Percentiles rank a stretch among this genome's conserved stretches.
Evolutionary conservation across 2,797 vertebrate genomes (phyloP).

Genomic region (Pyrrhura leucotis): DNA sequence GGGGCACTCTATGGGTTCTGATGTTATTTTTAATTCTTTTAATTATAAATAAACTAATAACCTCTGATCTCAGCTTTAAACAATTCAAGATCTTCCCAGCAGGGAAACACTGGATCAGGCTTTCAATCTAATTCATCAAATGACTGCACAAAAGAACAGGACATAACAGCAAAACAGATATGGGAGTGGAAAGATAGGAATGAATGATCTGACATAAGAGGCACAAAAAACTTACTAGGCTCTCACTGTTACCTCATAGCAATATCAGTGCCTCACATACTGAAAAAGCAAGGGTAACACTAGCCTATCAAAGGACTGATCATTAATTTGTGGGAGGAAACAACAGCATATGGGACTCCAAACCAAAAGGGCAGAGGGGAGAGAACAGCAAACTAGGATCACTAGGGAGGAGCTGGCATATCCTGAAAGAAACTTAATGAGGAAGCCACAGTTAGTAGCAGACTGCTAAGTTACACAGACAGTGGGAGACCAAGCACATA

Average conservation of each 20-base stretch:
- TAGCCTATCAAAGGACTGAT: neutral
- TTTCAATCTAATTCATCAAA: slow-evolving; percentile 8
- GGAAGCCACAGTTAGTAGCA: fast-evolving
- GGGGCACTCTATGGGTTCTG: neutral
- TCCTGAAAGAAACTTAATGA: neutral
- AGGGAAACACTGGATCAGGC: neutral
- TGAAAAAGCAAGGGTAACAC: neutral
- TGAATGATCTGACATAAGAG: neutral
- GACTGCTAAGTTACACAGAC: neutral
- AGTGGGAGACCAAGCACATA: neutral
- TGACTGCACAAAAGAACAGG: neutral
- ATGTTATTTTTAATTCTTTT: slow-evolving; percentile 21
- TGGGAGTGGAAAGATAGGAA: neutral
- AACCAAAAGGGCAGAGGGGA: neutral
- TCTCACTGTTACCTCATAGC: neutral
- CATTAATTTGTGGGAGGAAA: neutral
- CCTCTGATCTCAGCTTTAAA: neutral
- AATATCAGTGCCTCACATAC: neutral
- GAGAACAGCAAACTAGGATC: neutral
- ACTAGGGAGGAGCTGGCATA: neutral
- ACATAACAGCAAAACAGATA: neutral
- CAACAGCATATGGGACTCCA: neutral
- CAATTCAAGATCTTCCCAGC: neutral
- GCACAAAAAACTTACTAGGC: neutral
- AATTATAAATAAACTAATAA: neutral